Conservation (phyloP, 2,797 vertebrate species). For the Coracias cyanogaster region DNA sequence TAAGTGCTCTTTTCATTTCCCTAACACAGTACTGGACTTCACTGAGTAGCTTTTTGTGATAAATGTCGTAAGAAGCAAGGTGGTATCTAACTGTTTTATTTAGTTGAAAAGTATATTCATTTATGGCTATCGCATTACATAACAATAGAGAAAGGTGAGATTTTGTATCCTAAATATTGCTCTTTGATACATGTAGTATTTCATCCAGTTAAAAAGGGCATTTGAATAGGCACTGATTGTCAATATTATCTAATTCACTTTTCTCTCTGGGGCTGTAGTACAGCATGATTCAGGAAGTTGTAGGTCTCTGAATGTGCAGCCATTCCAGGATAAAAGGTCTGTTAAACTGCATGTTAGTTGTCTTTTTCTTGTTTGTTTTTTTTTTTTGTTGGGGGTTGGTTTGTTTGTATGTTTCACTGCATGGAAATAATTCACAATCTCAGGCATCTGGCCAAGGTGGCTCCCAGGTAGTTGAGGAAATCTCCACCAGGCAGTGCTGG, state of each 20-base stretch:
- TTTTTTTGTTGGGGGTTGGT: too few species aligned
- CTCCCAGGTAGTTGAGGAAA: neutral
- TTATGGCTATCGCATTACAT: neutral
- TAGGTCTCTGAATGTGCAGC: neutral
- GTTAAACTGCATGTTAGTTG: neutral
- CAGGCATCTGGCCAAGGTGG: neutral
- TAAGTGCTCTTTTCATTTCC: constrained; percentile 63
- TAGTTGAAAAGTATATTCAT: constrained; percentile 9
- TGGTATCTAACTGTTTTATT: neutral
- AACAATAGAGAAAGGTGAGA: neutral
- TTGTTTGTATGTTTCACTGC: neutral
- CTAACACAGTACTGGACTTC: constrained; percentile 9
- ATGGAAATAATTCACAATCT: neutral
- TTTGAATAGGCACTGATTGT: constrained; percentile 11
- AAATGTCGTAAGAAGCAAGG: neutral
- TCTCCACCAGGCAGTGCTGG: neutral
- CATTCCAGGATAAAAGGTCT: neutral
- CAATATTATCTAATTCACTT: neutral
- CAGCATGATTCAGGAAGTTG: neutral
- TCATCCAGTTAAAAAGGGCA: neutral
- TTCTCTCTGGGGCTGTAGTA: neutral
- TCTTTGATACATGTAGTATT: neutral
- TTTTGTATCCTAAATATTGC: constrained; percentile 22
- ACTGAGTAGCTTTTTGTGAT: neutral
- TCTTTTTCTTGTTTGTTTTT: neutral